Percentiles rank a stretch among this genome's conserved stretches.
phyloP scores from a whole-genome alignment of 2,888 invertebrate species.

The Chymomyza caudatula region DNA sequence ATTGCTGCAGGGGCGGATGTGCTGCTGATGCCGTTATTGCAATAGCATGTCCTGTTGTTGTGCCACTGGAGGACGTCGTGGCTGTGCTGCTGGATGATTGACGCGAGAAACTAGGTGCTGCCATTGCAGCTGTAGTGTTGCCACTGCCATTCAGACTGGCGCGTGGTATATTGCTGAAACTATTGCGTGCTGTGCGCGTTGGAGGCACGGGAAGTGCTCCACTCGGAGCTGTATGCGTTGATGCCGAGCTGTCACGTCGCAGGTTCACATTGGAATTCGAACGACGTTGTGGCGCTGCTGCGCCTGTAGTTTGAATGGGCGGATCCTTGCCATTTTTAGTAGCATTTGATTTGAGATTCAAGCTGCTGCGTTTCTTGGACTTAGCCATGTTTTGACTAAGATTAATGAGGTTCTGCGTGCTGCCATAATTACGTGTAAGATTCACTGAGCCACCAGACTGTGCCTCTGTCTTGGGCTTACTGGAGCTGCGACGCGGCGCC shows the following conservation, averaged over 20 bases:
- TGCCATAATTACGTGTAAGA: constrained; percentile 76
- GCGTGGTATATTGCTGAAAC: constrained; percentile 77
- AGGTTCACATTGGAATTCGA: constrained; percentile 76
- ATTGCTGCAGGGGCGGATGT: constrained; percentile 49
- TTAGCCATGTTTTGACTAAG: constrained; percentile 76
- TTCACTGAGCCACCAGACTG: constrained; percentile 63
- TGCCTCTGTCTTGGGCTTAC: constrained; percentile 55
- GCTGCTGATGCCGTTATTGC: constrained; percentile 42
- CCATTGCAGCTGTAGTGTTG: constrained; percentile 35
- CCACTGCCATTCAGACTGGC: constrained; percentile 74
- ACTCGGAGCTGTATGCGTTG: constrained; percentile 44
- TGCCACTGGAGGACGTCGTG: constrained; percentile 42
- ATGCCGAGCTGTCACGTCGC: constrained; percentile 67
- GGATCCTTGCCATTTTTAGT: constrained; percentile 70
- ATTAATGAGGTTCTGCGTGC: constrained; percentile 77
- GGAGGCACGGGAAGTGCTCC: constrained; percentile 55
- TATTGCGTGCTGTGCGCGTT: constrained; percentile 64
- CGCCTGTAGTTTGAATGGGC: constrained; percentile 28
- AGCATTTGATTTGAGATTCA: constrained; percentile 73
- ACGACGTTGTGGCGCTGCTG: constrained; percentile 57
- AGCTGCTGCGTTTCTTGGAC: constrained; percentile 77
- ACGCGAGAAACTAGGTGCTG: constrained; percentile 52
- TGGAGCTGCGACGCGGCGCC: constrained; percentile 58
- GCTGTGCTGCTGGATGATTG: constrained; percentile 63
- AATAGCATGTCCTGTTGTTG: constrained; percentile 46